Percentiles rank a stretch among this genome's conserved stretches.
Conservation (phyloP, 2,113 vertebrate genomes). For the Plecturocebus donacophilus region DNA sequence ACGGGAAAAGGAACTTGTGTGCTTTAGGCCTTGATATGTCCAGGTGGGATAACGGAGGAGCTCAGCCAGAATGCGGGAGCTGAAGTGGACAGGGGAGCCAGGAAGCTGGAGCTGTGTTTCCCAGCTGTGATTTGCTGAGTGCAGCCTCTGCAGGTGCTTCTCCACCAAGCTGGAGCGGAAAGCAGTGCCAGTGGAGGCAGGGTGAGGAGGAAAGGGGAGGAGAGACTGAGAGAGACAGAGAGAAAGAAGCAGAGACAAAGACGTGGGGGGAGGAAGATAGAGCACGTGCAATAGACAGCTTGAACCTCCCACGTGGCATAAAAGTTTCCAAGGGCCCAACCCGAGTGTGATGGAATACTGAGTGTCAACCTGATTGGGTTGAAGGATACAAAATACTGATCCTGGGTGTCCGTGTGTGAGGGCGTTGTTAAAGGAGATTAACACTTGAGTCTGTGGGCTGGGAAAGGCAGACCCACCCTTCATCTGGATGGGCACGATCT, state of each 20-base stretch:
- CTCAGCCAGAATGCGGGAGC: fast-evolving
- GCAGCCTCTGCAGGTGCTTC: neutral
- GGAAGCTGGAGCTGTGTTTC: neutral
- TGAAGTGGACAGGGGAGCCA: fast-evolving
- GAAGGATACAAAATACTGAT: no score
- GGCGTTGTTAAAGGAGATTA: no score
- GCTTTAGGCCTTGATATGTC: no score
- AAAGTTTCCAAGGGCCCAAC: neutral
- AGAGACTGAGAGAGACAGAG: fast-evolving
- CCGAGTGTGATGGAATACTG: no score
- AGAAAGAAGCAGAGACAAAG: fast-evolving
- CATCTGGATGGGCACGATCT: no score
- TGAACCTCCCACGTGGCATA: neutral
- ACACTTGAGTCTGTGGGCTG: no score
- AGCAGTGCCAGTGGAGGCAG: no score
- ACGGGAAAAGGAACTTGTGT: neutral
- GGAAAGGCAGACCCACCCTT: no score
- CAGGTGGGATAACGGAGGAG: neutral
- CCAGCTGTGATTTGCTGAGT: neutral
- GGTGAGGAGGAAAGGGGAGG: fast-evolving
- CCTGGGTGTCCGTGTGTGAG: no score
- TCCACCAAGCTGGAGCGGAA: fast-evolving
- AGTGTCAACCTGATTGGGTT: no score
- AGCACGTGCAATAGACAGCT: neutral
- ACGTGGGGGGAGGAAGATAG: no score